Conservation (phyloP, 2,113 vertebrate genomes). For the Cinclus mexicanus region DNA sequence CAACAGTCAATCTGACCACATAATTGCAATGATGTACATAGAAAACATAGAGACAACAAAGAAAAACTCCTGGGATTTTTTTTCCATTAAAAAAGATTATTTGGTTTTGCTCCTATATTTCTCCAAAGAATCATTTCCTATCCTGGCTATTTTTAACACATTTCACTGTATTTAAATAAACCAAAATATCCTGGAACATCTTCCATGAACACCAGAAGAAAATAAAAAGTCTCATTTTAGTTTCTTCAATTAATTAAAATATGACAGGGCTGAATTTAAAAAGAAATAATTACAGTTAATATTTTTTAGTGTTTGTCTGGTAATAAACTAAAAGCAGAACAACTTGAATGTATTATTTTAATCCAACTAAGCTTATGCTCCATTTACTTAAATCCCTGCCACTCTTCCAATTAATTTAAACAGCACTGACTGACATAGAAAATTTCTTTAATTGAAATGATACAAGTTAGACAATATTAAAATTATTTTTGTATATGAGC, state of each 20-base stretch:
- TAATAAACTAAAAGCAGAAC: background rate
- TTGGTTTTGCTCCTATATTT: background rate
- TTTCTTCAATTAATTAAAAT: background rate
- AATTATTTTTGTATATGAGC: background rate
- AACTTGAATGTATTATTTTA: background rate
- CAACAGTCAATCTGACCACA: background rate
- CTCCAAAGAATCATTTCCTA: background rate
- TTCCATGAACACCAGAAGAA: background rate
- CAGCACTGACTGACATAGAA: background rate
- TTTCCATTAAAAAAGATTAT: background rate
- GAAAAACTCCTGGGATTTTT: background rate
- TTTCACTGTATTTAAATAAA: background rate
- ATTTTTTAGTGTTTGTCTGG: background rate
- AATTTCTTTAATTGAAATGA: background rate
- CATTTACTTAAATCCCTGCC: background rate
- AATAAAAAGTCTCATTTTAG: background rate
- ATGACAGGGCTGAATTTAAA: background rate
- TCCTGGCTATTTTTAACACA: background rate
- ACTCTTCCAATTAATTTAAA: background rate
- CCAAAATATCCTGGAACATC: background rate
- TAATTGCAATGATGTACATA: background rate
- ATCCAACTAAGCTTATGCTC: background rate
- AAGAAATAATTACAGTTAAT: background rate
- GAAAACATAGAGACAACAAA: background rate
- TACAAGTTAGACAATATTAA: background rate